Conservation (phyloP, 2,888 invertebrate species). For the Xestia xanthographa region DNA sequence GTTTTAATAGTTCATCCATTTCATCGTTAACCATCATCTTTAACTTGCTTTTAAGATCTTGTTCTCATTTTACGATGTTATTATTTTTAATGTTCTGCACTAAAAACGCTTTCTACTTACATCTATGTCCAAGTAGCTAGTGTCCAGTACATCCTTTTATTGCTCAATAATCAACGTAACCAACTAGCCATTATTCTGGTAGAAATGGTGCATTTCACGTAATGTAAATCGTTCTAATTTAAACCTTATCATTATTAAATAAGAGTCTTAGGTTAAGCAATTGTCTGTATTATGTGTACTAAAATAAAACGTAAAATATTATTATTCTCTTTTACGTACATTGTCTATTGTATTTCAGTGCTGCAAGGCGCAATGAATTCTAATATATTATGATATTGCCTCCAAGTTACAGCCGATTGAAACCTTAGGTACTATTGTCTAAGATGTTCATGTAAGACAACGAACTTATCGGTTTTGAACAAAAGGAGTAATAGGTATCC, state of each 20-base stretch:
- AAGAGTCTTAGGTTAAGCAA: background rate
- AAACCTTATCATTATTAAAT: background rate
- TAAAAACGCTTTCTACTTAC: conserved; percentile 3
- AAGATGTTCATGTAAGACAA: conserved; percentile 38
- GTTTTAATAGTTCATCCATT: background rate
- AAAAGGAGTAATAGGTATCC: conserved; percentile 1
- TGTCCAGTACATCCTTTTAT: conserved; percentile 40
- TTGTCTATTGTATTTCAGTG: conserved; percentile 66
- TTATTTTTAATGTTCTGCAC: conserved; percentile 5
- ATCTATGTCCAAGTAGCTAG: background rate
- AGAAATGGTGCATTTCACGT: background rate
- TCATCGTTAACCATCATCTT: background rate
- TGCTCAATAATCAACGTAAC: conserved; percentile 39
- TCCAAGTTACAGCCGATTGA: conserved; percentile 43
- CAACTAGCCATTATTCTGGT: background rate
- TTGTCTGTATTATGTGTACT: conserved; percentile 13
- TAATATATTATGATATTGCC: conserved; percentile 58
- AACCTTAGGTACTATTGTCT: conserved; percentile 47
- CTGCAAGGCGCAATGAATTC: conserved; percentile 65
- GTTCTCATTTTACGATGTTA: conserved; percentile 11
- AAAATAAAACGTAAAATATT: conserved; percentile 62
- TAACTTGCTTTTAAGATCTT: background rate
- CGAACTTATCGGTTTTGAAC: conserved; percentile 37
- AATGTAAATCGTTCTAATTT: background rate
- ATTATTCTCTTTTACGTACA: conserved; percentile 49